These are phyloP conservation scores for Rhagophthalmus giganteus DNA, from an alignment of 2,888 invertebrate species.

Conservation along the genomic window DNA sequence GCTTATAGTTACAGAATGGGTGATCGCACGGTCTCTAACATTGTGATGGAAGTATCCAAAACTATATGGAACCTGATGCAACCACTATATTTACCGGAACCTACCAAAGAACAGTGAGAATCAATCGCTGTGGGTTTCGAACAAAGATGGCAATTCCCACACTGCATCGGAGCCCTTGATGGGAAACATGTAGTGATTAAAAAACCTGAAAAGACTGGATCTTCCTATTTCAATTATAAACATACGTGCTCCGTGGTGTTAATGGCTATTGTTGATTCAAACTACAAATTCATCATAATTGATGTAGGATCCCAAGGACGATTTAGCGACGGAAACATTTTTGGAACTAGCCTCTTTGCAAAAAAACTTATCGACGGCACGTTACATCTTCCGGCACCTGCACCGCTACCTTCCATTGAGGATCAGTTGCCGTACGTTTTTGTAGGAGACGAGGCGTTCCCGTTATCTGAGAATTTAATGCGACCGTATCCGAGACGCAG, in stretches of 20 bases:
- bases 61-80: conserved; percentile 2
- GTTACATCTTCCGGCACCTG: conserved; percentile 8
- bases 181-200: conserved; percentile 7
- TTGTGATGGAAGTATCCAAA: neutral
- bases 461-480: conserved; percentile 31
- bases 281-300: conserved; percentile 10
- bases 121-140: conserved; percentile 8
- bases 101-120: conserved; percentile 9
- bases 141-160: conserved; percentile 14
- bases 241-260: conserved; percentile 5
- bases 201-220: neutral
- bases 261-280: conserved; percentile 3
- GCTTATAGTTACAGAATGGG: conserved; percentile 2
- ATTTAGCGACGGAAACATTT: conserved; percentile 3
- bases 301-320: neutral
- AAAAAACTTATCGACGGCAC: conserved; percentile 6
- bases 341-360: conserved; percentile 1
- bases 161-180: conserved; percentile 1
- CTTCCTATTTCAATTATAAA: too few relatives aligned
- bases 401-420: conserved; percentile 2
- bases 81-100: conserved; percentile 10
- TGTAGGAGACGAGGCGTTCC: conserved; percentile 35
- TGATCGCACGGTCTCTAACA: conserved; percentile 3
- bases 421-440: conserved; percentile 27
- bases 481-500: conserved; percentile 31